Percentiles rank a stretch among this genome's conserved stretches.
These are phyloP conservation scores for Orchesellides sinensis DNA, from an alignment of 2,888 invertebrate species.

Conservation along the genomic window DNA sequence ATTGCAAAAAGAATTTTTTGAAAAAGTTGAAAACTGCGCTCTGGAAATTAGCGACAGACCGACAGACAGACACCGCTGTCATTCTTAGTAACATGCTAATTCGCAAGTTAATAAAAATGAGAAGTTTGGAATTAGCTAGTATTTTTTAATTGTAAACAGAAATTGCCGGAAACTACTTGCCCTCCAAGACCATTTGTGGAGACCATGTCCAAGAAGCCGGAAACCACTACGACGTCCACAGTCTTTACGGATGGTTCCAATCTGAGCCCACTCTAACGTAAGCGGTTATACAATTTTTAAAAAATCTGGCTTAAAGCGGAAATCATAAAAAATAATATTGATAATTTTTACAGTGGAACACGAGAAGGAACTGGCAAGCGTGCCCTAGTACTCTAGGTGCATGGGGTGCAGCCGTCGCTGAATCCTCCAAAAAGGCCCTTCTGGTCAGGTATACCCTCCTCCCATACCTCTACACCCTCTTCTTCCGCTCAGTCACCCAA, in stretches of 20 bases:
- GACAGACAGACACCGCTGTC: no score
- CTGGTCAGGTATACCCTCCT: conserved; percentile 84
- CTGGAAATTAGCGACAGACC: no score
- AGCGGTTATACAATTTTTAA: conserved; percentile 15
- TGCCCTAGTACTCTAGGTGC: conserved; percentile 86
- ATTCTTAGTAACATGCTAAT: no score
- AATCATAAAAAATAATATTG: not conserved
- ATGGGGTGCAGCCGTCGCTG: conserved; percentile 83
- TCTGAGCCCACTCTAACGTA: conserved; percentile 70
- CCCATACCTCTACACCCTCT: conserved; percentile 86
- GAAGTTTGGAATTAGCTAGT: no score
- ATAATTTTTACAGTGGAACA: conserved; percentile 34
- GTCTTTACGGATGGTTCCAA: conserved; percentile 82
- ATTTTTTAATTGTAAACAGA: not conserved
- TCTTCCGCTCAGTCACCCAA: conserved; percentile 83
- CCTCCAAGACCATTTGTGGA: conserved; percentile 66
- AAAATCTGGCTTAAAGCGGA: no score
- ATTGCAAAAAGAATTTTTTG: no score
- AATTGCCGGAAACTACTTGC: conserved; percentile 90
- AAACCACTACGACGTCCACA: conserved; percentile 87
- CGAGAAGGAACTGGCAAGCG: conserved; percentile 78
- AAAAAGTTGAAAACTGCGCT: no score
- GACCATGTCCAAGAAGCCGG: conserved; percentile 79
- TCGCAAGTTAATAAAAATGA: no score
- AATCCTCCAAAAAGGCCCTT: conserved; percentile 83